Base-by-base conservation (phyloP, 2,113 vertebrate species). In the Sprattus sprattus region DNA sequence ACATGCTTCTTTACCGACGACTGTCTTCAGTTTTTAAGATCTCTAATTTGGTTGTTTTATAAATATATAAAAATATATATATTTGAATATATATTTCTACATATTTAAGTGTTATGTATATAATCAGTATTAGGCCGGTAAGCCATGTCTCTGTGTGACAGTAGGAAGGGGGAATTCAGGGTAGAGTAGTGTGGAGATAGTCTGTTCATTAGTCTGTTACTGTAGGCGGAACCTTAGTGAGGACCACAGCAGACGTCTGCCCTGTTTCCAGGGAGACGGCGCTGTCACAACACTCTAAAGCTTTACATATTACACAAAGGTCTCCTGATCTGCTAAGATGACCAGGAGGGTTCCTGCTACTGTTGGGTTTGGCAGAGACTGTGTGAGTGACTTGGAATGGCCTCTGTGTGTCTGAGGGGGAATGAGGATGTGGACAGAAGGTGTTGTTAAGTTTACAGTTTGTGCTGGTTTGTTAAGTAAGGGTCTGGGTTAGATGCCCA, bases 41-140 rank as follows among this genome's bases (percentile, higher is more conserved):
- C 75, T 16, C 32, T 50, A 45, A 47, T 81, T 45, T 50, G 82
- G 92, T 93, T 90, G 60, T 88, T 89, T 39, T 82, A 71, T 92
- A 89, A 60, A 81, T 44, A 85, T 89, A 91, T 94, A 91, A 90
- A 92, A 91, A 89, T 84, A 89, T 86, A 57, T 93, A 89, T 93
- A 92, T 93, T 91, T 91, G 93, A 89, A 88, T 92, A 92, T 93
- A 92, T 94, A 92, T 94, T 88, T 92, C 88, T 86, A 89, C 88
- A 28, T 86, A 90, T 90, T 89, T 93, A 93, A 96, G 94, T 94
- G 90, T 96, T 94, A 90, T 95, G 93, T 95, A 94, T 92, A 95
- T 94, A 95, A 93, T 92, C 96, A 95, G 95, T 96, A 95, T 96
- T 96, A 96, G 92, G 92, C 93, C 90, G 84, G 83, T 86, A 92